These are phyloP conservation scores for Lophochroa leadbeateri DNA, from an alignment of 2,113 vertebrate genomes.

Conservation along the genomic window DNA sequence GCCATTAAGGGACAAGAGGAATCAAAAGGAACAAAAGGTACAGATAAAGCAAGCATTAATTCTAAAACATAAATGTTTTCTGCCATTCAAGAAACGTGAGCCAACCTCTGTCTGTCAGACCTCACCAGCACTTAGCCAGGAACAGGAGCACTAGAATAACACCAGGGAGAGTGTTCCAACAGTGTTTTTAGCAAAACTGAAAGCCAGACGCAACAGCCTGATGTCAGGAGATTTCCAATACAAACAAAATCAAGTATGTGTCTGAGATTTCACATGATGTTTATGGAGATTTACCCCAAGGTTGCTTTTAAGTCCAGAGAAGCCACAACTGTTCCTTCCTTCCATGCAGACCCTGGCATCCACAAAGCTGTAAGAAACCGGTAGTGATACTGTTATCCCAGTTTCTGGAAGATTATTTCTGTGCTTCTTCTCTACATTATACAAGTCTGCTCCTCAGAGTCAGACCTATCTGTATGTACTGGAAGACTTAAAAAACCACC, in stretches of 20 bases:
- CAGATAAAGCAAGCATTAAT: not conserved
- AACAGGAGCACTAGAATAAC: not conserved
- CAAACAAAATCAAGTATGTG: not conserved
- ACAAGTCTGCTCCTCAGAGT: not conserved
- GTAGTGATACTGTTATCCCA: not conserved
- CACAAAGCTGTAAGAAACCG: not conserved
- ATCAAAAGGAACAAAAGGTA: conserved; percentile 25
- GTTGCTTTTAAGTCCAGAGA: not conserved
- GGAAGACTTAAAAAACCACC: not conserved
- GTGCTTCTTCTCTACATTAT: not conserved
- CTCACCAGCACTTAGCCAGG: not conserved
- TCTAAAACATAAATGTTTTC: not conserved
- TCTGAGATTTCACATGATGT: not conserved
- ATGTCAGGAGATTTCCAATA: not conserved
- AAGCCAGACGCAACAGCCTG: conserved; percentile 1
- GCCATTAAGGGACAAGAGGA: conserved; percentile 11
- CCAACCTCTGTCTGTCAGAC: not conserved
- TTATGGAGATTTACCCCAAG: not conserved
- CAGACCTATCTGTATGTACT: not conserved
- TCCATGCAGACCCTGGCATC: not conserved
- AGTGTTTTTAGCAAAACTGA: not conserved
- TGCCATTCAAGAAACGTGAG: not conserved
- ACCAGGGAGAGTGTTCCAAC: not conserved
- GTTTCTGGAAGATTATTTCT: not conserved
- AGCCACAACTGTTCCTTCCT: conserved; percentile 1